Percentiles rank a stretch among this genome's conserved stretches.
phyloP scores from a whole-genome alignment of 2,888 invertebrate genomes.

The Brachyopa scutellaris region DNA sequence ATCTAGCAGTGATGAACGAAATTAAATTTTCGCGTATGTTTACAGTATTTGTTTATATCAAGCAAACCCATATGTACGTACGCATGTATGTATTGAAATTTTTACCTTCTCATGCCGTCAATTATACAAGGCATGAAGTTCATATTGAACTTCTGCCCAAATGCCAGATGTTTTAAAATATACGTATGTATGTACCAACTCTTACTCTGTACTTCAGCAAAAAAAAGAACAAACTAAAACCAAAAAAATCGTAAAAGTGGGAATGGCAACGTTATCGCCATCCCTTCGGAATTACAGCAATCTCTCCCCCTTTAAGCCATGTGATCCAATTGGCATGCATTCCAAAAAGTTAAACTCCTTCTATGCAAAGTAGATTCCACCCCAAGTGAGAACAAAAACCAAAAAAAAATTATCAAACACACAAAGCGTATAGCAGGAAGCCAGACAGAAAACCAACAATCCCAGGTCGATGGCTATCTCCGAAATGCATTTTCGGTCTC shows the following conservation, averaged over 20 bases:
- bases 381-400: conserved; percentile 51
- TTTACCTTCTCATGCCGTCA: no score
- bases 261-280: conserved; percentile 48
- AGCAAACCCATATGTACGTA: no score
- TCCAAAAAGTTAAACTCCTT: conserved; percentile 67
- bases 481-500: conserved; percentile 65
- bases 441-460: conserved; percentile 68
- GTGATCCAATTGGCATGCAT: conserved; percentile 70
- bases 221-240: not conserved
- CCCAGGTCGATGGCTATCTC: conserved; percentile 68
- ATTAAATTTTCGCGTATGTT: no score
- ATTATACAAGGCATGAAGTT: no score
- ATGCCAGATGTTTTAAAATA: conserved; percentile 63
- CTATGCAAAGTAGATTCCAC: conserved; percentile 65
- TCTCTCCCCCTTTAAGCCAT: conserved; percentile 40
- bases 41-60: no score
- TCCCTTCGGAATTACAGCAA: conserved; percentile 29
- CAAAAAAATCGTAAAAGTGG: no score
- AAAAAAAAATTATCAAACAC: conserved; percentile 23
- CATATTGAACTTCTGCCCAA: conserved; percentile 19
- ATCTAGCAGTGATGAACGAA: no score
- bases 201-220: not conserved
- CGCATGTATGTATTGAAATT: no score
- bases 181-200: no score
- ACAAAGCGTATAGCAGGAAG: conserved; percentile 56